Conservation (phyloP, 1,140 invertebrate species). For the Bombus polaris region DNA sequence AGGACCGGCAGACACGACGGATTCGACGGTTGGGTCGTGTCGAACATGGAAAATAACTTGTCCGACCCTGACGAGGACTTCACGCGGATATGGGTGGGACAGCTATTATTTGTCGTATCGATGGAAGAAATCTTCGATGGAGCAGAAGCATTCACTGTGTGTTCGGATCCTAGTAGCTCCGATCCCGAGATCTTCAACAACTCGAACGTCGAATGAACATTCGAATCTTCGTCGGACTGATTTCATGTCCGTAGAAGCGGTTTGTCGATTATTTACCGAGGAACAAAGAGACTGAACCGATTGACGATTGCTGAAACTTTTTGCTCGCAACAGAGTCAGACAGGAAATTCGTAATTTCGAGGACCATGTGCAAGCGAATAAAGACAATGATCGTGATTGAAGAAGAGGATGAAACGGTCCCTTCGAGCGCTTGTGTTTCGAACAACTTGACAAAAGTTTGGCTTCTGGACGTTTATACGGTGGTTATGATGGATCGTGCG, state of each 20-base stretch:
- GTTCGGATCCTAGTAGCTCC: not conserved
- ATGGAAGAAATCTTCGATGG: constrained; percentile 18
- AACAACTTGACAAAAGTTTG: not conserved
- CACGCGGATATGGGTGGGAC: constrained; percentile 16
- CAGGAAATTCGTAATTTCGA: not conserved
- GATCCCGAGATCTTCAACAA: not conserved
- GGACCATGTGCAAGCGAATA: not conserved
- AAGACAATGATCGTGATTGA: too few species aligned
- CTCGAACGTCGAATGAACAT: not conserved
- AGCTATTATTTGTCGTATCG: constrained; percentile 42
- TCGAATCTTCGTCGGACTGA: not conserved
- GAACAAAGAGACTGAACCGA: not conserved
- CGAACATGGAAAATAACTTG: constrained; percentile 30
- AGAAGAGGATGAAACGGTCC: not conserved
- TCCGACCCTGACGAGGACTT: constrained; percentile 10
- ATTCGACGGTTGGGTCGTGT: not conserved
- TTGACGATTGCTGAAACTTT: not conserved
- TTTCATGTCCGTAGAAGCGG: not conserved
- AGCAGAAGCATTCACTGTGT: not conserved
- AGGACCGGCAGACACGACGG: not conserved
- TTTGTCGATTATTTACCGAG: not conserved
- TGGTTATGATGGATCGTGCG: not conserved
- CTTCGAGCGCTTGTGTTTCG: too few species aligned
- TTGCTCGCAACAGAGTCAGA: not conserved
- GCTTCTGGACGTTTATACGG: not conserved